These are phyloP conservation scores for Chamaetylas fuelleborni DNA, from an alignment of 2,113 vertebrate genomes.

Conservation along the genomic window DNA sequence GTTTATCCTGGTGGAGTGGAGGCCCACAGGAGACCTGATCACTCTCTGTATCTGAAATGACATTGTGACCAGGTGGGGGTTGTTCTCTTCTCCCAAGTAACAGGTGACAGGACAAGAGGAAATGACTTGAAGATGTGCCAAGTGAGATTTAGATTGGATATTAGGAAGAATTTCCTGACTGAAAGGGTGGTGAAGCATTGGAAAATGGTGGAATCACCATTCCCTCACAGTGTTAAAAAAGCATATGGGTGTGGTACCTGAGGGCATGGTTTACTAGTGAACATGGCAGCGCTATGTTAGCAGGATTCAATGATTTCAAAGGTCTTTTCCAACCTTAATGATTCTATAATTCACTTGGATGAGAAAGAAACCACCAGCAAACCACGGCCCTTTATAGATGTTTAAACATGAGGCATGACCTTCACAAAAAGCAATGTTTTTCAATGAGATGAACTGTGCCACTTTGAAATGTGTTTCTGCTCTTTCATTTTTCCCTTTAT, in stretches of 20 bases:
- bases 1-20: neutral
- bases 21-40: neutral
- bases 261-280: neutral
- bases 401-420: neutral
- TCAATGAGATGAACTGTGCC: neutral
- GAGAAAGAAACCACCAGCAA: neutral
- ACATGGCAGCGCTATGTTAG: neutral
- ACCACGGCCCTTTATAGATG: neutral
- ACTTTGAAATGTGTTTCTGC: neutral
- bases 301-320: fast-evolving
- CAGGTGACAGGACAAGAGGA: neutral
- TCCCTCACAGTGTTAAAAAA: neutral
- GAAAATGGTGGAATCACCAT: neutral
- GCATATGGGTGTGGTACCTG: neutral
- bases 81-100: neutral
- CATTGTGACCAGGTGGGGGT: neutral
- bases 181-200: neutral
- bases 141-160: neutral
- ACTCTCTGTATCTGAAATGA: neutral
- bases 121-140: neutral
- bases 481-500: neutral
- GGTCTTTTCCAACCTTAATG: neutral
- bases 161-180: neutral
- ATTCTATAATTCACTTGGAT: neutral
- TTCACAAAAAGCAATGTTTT: neutral